phyloP scores from a whole-genome alignment of 1,140 invertebrate genomes.

The Planococcus citri region DNA sequence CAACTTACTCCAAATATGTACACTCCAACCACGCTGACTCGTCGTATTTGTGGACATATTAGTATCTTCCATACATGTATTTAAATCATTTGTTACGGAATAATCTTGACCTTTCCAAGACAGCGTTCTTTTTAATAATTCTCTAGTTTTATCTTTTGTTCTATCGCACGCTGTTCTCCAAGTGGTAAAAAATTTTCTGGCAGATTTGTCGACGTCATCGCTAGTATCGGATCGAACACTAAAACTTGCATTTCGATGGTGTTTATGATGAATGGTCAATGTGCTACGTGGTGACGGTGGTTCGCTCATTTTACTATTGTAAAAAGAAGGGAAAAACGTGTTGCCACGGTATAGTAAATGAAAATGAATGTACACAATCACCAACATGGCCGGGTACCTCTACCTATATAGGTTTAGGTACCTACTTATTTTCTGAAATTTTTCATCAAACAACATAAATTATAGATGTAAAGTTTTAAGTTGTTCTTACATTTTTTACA shows the following conservation, averaged over 20 bases:
- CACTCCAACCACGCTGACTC: slow-evolving; percentile 43
- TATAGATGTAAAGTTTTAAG: not conserved
- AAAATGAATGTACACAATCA: not conserved
- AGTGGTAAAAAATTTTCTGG: slow-evolving; percentile 16
- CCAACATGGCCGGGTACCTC: not conserved
- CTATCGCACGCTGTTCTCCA: slow-evolving; percentile 44
- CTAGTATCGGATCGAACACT: not conserved
- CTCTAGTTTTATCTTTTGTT: slow-evolving; percentile 52
- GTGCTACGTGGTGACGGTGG: not conserved
- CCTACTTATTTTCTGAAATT: not conserved
- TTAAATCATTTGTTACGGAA: slow-evolving; percentile 31
- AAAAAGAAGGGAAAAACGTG: not conserved
- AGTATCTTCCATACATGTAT: slow-evolving; percentile 24
- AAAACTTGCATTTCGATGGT: slow-evolving; percentile 9
- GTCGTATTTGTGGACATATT: slow-evolving; percentile 27
- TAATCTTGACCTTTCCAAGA: slow-evolving; percentile 39
- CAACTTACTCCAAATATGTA: slow-evolving; percentile 54
- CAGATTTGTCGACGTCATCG: not conserved
- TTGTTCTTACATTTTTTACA: not conserved
- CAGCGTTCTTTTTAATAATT: slow-evolving; percentile 49
- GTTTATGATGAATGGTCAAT: not conserved
- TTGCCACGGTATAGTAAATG: not conserved
- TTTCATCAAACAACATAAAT: not conserved
- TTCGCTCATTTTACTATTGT: not conserved
- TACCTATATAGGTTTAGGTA: not conserved